A percentile compares a stretch with the other conserved stretches of the same genome.
Evolutionary conservation across 2,888 invertebrate species (phyloP).

Genomic region (Himalopsyche tibetana): DNA sequence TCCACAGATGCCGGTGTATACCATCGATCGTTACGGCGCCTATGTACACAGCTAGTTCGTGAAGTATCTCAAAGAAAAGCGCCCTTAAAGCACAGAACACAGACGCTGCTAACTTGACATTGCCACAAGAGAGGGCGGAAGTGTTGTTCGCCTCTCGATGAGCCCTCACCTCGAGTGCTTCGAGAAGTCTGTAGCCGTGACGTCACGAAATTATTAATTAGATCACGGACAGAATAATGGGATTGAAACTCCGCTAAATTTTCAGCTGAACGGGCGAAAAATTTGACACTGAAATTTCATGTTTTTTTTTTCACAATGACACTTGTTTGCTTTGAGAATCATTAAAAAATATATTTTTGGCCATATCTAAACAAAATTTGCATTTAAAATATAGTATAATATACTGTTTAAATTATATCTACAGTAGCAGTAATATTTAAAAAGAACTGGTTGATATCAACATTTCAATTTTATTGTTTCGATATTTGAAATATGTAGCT

Average conservation of each 20-base stretch:
- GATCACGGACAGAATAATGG: conserved; percentile 48
- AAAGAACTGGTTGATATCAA: too few relatives aligned
- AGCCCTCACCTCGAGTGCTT: conserved; percentile 24
- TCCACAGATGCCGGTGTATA: conserved; percentile 3
- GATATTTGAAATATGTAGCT: too few relatives aligned
- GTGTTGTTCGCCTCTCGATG: conserved; percentile 35
- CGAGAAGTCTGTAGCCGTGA: conserved; percentile 51
- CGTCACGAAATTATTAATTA: conserved; percentile 61
- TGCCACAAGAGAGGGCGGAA: conserved; percentile 46
- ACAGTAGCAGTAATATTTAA: too few relatives aligned
- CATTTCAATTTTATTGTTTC: too few relatives aligned
- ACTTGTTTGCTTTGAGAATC: too few relatives aligned
- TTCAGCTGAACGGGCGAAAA: conserved; percentile 47
- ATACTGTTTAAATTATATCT: too few relatives aligned
- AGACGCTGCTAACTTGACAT: conserved; percentile 52
- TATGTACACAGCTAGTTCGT: not conserved
- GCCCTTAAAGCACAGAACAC: conserved; percentile 17
- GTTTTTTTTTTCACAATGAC: too few relatives aligned
- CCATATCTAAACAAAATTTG: too few relatives aligned
- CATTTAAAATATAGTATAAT: too few relatives aligned
- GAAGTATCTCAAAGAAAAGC: conserved; percentile 26
- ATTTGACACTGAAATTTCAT: conserved; percentile 9
- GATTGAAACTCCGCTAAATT: conserved; percentile 22
- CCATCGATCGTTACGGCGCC: not conserved
- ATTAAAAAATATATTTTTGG: too few relatives aligned